Percentiles rank a stretch among this genome's conserved stretches.
phyloP scores from a whole-genome alignment of 2,888 invertebrate genomes.

The Onthophagus sagittarius region DNA sequence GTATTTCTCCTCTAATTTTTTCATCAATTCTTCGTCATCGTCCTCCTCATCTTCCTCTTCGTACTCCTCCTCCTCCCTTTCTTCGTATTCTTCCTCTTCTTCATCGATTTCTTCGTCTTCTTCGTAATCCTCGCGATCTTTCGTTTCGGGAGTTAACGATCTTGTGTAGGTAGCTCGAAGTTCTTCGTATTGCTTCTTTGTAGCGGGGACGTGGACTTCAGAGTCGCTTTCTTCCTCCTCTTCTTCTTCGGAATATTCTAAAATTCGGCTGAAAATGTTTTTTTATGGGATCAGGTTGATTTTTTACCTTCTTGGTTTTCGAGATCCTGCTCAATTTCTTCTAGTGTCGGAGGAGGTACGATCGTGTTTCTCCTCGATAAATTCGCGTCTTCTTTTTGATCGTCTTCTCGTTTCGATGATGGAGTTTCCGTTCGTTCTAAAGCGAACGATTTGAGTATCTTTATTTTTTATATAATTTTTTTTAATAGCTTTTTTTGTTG shows the following conservation, averaged over 20 bases:
- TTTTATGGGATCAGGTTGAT: neutral
- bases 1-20: conserved; percentile 36
- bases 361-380: conserved; percentile 50
- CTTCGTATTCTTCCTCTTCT: conserved; percentile 22
- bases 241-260: conserved; percentile 44
- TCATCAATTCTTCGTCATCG: conserved; percentile 37
- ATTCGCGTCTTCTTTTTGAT: conserved; percentile 38
- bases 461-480: too few relatives aligned
- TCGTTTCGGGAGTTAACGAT: conserved; percentile 40
- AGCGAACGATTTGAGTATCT: neutral
- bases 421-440: conserved; percentile 23
- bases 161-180: conserved; percentile 42
- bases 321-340: conserved; percentile 42
- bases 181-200: conserved; percentile 42
- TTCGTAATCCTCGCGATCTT: conserved; percentile 21
- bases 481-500: neutral
- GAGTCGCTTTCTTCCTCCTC: conserved; percentile 43
- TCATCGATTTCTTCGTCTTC: conserved; percentile 23
- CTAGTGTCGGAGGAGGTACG: conserved; percentile 45
- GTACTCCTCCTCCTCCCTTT: conserved; percentile 28
- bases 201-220: conserved; percentile 27
- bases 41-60: conserved; percentile 33
- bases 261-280: conserved; percentile 2
- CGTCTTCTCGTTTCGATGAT: conserved; percentile 29
- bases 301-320: conserved; percentile 43